Evolutionary conservation across 2,113 vertebrate species (phyloP).

Genomic region (Ahaetulla prasina): DNA sequence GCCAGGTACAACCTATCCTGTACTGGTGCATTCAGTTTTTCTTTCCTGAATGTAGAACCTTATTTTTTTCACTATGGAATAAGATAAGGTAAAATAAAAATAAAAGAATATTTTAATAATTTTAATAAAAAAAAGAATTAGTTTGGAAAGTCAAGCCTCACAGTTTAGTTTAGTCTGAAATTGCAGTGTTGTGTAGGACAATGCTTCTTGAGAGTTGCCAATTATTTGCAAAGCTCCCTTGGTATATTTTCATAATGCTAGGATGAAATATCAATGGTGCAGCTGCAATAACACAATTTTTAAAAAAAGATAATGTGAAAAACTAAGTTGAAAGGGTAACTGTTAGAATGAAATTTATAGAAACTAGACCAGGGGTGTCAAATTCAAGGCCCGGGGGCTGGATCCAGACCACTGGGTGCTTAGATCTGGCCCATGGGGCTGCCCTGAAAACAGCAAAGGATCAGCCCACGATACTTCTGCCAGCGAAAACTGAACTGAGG

Average conservation of each 20-base stretch:
- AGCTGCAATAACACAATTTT: neutral
- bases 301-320: neutral
- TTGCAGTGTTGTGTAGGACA: neutral
- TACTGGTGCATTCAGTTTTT: neutral
- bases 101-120: neutral
- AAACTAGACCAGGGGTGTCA: neutral
- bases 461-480: too few species aligned
- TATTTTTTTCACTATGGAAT: neutral
- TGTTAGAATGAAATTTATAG: neutral
- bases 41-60: neutral
- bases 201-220: neutral
- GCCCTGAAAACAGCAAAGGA: too few species aligned
- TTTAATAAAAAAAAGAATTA: neutral
- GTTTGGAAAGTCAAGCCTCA: neutral
- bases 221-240: neutral
- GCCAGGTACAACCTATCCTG: neutral
- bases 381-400: too few species aligned
- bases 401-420: too few species aligned
- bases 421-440: too few species aligned
- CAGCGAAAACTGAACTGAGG: too few species aligned
- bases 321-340: neutral
- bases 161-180: neutral
- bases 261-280: neutral
- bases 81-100: neutral
- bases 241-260: neutral